These are phyloP conservation scores for Penaeus monodon DNA, from an alignment of 2,888 invertebrate genomes.

Conservation along the genomic window DNA sequence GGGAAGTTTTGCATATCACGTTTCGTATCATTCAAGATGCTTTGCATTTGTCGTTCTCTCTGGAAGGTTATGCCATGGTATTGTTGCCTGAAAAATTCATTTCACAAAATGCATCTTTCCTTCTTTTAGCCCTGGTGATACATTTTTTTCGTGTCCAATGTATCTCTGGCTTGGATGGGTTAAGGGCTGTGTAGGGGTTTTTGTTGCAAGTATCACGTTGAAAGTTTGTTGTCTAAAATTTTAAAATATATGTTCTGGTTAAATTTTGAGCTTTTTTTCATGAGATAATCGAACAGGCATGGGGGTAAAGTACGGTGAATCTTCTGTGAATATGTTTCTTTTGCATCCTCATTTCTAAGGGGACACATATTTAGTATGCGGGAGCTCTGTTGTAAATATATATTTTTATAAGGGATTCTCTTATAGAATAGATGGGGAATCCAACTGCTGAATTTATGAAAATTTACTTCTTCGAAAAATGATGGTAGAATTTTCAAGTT, in stretches of 20 bases:
- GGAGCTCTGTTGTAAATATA: neutral
- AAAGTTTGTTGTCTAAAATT: slow-evolving; percentile 4
- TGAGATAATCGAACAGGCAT: no score
- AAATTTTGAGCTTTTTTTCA: no score
- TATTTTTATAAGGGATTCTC: slow-evolving; percentile 18
- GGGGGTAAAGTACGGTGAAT: no score
- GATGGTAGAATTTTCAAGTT: no score
- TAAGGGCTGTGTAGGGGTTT: slow-evolving; percentile 39
- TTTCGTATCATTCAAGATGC: neutral
- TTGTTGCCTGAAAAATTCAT: slow-evolving; percentile 35
- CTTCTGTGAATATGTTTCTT: no score
- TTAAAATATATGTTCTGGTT: no score
- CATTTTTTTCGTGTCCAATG: slow-evolving; percentile 28
- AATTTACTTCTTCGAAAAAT: neutral
- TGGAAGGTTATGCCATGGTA: slow-evolving; percentile 30
- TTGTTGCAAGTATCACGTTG: slow-evolving; percentile 25
- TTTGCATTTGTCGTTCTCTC: slow-evolving; percentile 22
- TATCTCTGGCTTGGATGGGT: slow-evolving; percentile 46
- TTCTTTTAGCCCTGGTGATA: slow-evolving; percentile 10
- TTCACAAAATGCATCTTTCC: slow-evolving; percentile 30
- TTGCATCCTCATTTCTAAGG: neutral
- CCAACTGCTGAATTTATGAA: neutral
- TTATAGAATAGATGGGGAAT: slow-evolving; percentile 5
- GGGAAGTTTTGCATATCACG: neutral
- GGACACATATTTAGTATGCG: neutral